Evolutionary conservation across 2,797 vertebrate species (phyloP).

Genomic region (Furcifer pardalis): DNA sequence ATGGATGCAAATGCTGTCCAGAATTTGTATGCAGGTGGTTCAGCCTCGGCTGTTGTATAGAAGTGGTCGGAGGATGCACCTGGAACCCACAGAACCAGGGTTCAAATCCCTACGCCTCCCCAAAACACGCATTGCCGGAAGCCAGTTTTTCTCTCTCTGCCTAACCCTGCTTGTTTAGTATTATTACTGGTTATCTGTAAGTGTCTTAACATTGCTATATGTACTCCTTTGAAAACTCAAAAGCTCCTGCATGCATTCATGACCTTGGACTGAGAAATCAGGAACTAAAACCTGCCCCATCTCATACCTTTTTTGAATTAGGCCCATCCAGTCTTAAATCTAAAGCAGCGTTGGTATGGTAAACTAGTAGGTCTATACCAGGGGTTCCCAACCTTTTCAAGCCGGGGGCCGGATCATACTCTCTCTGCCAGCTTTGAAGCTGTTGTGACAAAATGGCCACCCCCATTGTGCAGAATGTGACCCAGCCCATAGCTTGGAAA

Average conservation of each 20-base stretch:
- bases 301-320: not conserved
- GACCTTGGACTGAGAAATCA: not conserved
- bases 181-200: no score
- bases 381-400: no score
- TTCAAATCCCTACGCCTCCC: not conserved
- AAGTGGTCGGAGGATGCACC: not conserved
- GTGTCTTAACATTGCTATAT: no score
- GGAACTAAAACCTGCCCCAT: not conserved
- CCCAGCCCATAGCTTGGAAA: no score
- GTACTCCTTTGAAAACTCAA: not conserved
- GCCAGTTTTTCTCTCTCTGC: not conserved
- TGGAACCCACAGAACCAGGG: not conserved
- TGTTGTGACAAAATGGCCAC: no score
- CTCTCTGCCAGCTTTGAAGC: no score
- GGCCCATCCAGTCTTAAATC: not conserved
- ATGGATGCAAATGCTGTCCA: no score
- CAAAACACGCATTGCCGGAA: no score
- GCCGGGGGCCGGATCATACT: no score
- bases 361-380: no score
- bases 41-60: not conserved
- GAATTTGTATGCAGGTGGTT: not conserved
- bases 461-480: no score
- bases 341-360: no score
- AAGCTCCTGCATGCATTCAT: not conserved
- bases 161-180: not conserved